phyloP scores from a whole-genome alignment of 2,113 vertebrate species.

The Poeciliopsis turrubarensis region DNA sequence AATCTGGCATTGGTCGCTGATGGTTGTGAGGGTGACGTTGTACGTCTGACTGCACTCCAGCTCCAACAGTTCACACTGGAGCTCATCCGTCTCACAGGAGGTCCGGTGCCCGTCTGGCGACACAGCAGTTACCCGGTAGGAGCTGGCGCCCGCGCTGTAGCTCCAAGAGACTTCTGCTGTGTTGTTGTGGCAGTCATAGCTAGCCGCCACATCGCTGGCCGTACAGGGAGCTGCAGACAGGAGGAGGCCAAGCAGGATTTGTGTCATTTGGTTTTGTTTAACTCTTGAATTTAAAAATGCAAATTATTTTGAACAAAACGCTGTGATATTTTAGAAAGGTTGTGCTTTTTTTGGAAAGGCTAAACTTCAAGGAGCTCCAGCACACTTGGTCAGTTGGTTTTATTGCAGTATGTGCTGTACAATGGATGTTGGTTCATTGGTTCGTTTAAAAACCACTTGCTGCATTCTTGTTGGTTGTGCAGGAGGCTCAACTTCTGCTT shows the following conservation, averaged over 20 bases:
- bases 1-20: conserved; percentile 58
- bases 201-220: conserved; percentile 30
- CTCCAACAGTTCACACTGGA: conserved; percentile 61
- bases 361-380: too few relatives aligned
- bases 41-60: conserved; percentile 78
- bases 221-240: conserved; percentile 75
- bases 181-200: conserved; percentile 67
- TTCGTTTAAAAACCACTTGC: too few relatives aligned
- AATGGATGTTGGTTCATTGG: too few relatives aligned
- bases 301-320: too few relatives aligned
- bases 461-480: too few relatives aligned
- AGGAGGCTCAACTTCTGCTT: too few relatives aligned
- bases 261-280: neutral
- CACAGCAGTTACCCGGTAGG: conserved; percentile 65
- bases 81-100: conserved; percentile 53
- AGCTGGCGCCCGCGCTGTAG: conserved; percentile 48
- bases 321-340: neutral
- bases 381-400: too few relatives aligned
- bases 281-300: too few relatives aligned
- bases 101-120: conserved; percentile 36
- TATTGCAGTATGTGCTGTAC: too few relatives aligned
- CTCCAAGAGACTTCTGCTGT: conserved; percentile 71
- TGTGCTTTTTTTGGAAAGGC: too few relatives aligned
- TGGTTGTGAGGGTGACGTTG: conserved; percentile 60
- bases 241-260: neutral